A percentile compares a stretch with the other conserved stretches of the same genome.
Conservation (phyloP, 2,797 vertebrate genomes). For the Nyctibius grandis region DNA sequence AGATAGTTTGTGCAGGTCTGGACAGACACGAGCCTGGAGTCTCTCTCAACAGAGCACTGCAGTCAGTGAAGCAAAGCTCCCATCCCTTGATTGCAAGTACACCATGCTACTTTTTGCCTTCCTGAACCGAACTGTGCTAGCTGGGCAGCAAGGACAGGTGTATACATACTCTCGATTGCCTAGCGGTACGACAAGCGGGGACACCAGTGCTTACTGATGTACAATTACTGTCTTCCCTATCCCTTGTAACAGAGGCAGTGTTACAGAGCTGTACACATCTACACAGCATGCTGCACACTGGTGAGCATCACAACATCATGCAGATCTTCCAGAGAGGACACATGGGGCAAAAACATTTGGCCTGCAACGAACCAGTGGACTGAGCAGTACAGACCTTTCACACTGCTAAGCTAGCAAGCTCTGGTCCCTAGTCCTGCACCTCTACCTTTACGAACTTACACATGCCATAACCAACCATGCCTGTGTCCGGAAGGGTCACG, state of each 20-base stretch:
- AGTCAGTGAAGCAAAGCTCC: background rate
- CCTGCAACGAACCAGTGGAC: background rate
- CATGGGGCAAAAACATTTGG: background rate
- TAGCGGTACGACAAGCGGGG: background rate
- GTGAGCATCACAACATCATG: background rate
- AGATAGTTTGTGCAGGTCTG: background rate
- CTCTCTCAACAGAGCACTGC: fast-evolving
- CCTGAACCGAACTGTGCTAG: background rate
- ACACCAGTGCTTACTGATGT: background rate
- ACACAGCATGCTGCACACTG: background rate
- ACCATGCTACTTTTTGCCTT: background rate
- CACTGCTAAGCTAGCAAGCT: background rate
- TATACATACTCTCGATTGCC: background rate
- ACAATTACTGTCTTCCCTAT: background rate
- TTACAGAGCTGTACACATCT: background rate
- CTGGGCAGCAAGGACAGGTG: background rate
- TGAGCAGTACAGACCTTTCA: background rate
- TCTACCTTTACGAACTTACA: background rate
- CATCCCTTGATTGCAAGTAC: background rate
- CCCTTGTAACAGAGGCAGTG: background rate
- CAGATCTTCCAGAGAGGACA: background rate
- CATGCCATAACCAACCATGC: background rate
- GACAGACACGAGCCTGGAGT: no score
- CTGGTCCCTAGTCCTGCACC: background rate
- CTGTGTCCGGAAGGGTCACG: background rate